These are phyloP conservation scores for Lepus oiostolus DNA, from an alignment of 2,797 vertebrate species.

Conservation along the genomic window DNA sequence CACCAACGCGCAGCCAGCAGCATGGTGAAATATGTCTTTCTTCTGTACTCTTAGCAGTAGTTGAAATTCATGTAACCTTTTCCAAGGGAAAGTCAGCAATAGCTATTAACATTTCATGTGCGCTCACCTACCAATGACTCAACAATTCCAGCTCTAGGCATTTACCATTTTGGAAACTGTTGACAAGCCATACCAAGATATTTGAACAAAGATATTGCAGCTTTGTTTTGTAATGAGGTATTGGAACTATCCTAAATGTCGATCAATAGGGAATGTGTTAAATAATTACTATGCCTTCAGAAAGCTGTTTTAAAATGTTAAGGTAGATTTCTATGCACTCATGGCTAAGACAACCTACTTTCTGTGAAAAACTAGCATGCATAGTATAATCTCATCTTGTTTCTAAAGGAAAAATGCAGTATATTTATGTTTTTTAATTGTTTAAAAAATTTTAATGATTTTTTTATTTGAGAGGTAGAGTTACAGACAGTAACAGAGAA, in stretches of 20 bases:
- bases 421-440: neutral
- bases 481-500: too few species aligned
- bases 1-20: neutral
- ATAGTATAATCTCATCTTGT: neutral
- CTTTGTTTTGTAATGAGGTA: neutral
- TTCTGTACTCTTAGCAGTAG: too few species aligned
- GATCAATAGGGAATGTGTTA: neutral
- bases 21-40: neutral
- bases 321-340: neutral
- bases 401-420: neutral
- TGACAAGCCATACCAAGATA: neutral
- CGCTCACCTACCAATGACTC: neutral
- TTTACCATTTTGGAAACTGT: neutral
- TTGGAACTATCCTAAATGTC: neutral
- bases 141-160: neutral
- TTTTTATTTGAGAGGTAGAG: neutral
- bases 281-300: neutral
- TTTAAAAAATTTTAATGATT: neutral
- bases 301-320: neutral
- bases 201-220: neutral
- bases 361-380: neutral
- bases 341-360: neutral
- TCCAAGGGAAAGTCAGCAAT: neutral
- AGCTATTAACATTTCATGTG: neutral
- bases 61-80: neutral